These are phyloP conservation scores for Mesoclemmys tuberculata DNA, from an alignment of 2,113 vertebrate species.

Conservation along the genomic window DNA sequence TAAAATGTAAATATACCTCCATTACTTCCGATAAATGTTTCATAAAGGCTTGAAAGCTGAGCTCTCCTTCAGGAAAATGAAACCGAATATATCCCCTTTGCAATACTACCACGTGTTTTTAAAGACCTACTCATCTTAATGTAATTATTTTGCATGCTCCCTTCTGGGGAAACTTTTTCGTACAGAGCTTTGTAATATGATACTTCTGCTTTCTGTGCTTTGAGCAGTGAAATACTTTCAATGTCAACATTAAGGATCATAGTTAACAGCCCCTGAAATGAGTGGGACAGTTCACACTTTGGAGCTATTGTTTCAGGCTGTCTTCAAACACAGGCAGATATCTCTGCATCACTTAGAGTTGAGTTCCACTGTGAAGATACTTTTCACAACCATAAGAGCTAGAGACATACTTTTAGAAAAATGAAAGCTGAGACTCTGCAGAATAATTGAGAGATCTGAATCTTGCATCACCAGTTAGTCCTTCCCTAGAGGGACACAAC, in stretches of 20 bases:
- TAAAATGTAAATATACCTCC: not conserved
- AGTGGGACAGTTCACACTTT: not conserved
- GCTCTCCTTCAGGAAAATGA: not conserved
- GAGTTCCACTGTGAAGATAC: not conserved
- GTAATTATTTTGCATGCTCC: not conserved
- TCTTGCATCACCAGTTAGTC: not conserved
- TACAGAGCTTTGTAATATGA: not conserved
- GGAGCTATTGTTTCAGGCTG: not conserved
- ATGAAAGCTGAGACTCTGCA: not conserved
- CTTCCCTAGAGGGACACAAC: not conserved
- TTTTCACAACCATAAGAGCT: not conserved
- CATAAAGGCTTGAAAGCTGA: not conserved
- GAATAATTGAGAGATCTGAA: not conserved
- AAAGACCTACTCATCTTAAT: not conserved
- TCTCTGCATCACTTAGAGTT: not conserved
- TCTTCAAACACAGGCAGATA: not conserved
- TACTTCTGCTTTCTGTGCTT: not conserved
- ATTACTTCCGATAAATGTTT: not conserved
- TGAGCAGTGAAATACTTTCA: not conserved
- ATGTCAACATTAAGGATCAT: not conserved
- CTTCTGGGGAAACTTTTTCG: not conserved
- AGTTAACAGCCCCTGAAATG: slow-evolving; percentile 21
- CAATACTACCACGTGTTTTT: not conserved
- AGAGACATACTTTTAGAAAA: not conserved
- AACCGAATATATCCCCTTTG: not conserved